Evolutionary conservation across 2,113 vertebrate genomes (phyloP).

Genomic region (Regulus satrapa): DNA sequence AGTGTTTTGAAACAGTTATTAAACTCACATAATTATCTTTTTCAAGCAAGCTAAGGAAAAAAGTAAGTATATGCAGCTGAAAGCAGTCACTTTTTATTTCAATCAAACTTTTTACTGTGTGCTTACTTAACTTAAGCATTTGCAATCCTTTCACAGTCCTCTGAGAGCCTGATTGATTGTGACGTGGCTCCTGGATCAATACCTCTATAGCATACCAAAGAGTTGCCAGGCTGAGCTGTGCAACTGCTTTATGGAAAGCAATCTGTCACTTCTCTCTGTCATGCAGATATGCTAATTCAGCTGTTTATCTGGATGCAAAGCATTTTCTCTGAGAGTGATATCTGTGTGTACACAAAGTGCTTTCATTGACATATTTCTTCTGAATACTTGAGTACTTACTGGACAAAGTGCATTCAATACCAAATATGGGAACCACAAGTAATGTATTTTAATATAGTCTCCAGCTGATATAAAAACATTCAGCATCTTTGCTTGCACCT

Average conservation of each 20-base stretch:
- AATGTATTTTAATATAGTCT: neutral
- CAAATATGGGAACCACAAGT: neutral
- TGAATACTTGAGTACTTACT: neutral
- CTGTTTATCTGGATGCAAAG: neutral
- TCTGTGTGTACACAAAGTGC: neutral
- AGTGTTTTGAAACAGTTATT: neutral
- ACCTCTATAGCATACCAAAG: neutral
- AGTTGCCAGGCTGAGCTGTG: neutral
- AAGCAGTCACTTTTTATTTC: neutral
- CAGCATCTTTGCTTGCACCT: neutral
- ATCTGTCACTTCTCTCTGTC: neutral
- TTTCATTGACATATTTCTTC: neutral
- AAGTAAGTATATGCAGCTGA: neutral
- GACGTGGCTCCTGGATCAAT: slow-evolving; percentile 11
- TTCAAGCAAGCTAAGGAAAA: neutral
- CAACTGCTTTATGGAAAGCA: neutral
- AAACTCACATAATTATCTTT: neutral
- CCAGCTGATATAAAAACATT: neutral
- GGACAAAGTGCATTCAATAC: neutral
- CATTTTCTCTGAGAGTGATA: neutral
- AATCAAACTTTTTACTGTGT: neutral
- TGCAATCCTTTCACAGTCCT: neutral
- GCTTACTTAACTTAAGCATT: slow-evolving; percentile 43
- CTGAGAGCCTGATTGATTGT: slow-evolving; percentile 13
- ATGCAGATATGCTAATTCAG: slow-evolving; percentile 25